Base-by-base conservation (phyloP, 2,888 invertebrate genomes). In the Campoplex nolae region DNA sequence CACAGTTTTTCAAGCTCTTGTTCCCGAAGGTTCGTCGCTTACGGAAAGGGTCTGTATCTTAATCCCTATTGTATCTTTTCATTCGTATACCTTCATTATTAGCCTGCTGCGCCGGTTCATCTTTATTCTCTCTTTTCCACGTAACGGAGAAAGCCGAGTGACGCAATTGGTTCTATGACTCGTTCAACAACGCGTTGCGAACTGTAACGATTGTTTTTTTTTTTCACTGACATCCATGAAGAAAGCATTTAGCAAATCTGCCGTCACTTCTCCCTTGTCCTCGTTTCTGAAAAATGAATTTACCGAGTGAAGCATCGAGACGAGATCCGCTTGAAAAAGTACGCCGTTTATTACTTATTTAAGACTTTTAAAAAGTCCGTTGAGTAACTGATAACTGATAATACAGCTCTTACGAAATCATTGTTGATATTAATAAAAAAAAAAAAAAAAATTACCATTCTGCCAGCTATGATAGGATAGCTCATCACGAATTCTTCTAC, bases 131-230 rank as follows among this genome's bases (percentile, higher is more conserved):
- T 75, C 78, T 65, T 80, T 71, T 81, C 70, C 84, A 74, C 88
- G 88, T 89, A 89, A 89, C 82, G 78, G 88, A 85, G 89, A 89
- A 88, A 89, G 88, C 88, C 23, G 42, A 65, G 74, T 88, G 83
- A 89, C 83, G 88, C 86, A 89, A 89, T 87, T 71, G 65, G 80
- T 81, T 78, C 83, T 77, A 74, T 77, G 80, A 83, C 82, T 87
- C 62, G 82, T 38, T 78, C 68, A 54, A 65, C 82, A 70, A 23
- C 45, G 65, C 70, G 70, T 76, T 62, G 51, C 65, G 56, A 62
- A 45, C 56, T 79, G 77, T 83, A 58, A 85, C 67, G 65, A 78
- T 62, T 23, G 23, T 23, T 23, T 65, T 28, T 78, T 86, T 81
- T 78, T 81, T 13, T 48, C 78, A 75, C 65, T 65, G 73, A 75